Conservation (phyloP, 2,888 invertebrate species). For the Lasioglossum lativentre region DNA sequence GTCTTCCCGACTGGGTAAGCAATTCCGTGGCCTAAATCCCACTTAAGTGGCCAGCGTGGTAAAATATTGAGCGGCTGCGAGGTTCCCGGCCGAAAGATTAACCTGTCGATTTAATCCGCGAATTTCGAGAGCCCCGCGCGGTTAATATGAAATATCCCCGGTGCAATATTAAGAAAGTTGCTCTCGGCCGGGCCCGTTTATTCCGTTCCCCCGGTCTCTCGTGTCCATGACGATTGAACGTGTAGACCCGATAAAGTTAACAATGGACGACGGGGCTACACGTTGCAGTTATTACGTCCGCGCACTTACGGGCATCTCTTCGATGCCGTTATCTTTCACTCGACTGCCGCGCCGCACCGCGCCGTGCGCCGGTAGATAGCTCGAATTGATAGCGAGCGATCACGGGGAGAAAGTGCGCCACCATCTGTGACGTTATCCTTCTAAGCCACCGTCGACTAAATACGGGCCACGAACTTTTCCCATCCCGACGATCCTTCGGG, state of each 20-base stretch:
- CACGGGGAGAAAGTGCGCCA: conserved; percentile 60
- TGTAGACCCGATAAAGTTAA: conserved; percentile 27
- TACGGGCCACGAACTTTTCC: conserved; percentile 76
- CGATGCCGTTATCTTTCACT: conserved; percentile 46
- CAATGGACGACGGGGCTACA: conserved; percentile 2
- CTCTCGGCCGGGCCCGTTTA: background rate
- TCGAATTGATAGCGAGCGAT: conserved; percentile 55
- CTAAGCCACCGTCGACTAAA: conserved; percentile 68
- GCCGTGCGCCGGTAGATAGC: conserved; percentile 17
- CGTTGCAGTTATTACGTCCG: conserved; percentile 12
- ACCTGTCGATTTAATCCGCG: background rate
- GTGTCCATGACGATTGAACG: conserved; percentile 11
- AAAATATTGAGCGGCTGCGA: conserved; percentile 8
- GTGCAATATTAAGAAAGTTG: conserved; percentile 10
- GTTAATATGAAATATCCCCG: conserved; percentile 4
- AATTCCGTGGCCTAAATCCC: conserved; percentile 1
- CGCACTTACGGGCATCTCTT: conserved; percentile 18
- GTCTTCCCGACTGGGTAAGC: background rate
- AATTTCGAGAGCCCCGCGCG: background rate
- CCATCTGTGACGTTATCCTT: conserved; percentile 65
- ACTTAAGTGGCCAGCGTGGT: conserved; percentile 10
- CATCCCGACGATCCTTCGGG: conserved; percentile 75
- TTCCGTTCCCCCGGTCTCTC: background rate
- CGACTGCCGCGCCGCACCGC: background rate
- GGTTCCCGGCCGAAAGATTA: conserved; percentile 15